Conservation (phyloP, 2,888 invertebrate species). For the Drosophila emarginata region DNA sequence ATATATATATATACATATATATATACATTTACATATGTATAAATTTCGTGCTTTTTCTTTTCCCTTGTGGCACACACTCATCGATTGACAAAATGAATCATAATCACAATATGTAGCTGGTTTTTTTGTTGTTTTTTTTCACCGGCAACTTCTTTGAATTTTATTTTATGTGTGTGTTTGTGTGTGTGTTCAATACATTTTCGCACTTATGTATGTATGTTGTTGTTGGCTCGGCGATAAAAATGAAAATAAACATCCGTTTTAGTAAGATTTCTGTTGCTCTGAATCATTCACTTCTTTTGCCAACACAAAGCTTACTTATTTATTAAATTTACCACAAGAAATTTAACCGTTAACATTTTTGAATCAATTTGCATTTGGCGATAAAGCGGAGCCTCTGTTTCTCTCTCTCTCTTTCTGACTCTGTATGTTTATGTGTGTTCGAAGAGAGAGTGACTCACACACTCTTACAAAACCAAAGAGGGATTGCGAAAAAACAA, state of each 20-base stretch:
- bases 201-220: slow-evolving; percentile 24
- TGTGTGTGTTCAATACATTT: slow-evolving; percentile 27
- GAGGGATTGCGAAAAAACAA: slow-evolving; percentile 1
- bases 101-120: slow-evolving; percentile 1
- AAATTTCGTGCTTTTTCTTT: slow-evolving; percentile 1
- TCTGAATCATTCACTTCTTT: slow-evolving; percentile 7
- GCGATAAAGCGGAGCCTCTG: slow-evolving; percentile 1
- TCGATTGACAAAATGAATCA: slow-evolving; percentile 32
- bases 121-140: slow-evolving; percentile 27
- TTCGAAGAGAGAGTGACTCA: neutral
- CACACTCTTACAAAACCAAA: neutral
- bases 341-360: slow-evolving; percentile 36
- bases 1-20: neutral
- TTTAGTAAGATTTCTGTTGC: slow-evolving; percentile 23
- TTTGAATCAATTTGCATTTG: slow-evolving; percentile 29
- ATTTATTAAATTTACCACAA: slow-evolving; percentile 23
- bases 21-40: neutral
- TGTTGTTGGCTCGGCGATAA: slow-evolving; percentile 36
- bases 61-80: slow-evolving; percentile 16
- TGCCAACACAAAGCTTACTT: slow-evolving; percentile 20
- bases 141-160: slow-evolving; percentile 61
- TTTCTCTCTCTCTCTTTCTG: neutral
- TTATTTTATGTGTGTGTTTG: slow-evolving; percentile 24
- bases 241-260: slow-evolving; percentile 63
- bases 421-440: neutral